Percentiles rank a stretch among this genome's conserved stretches.
phyloP scores from a whole-genome alignment of 2,888 invertebrate genomes.

The Heliconius aoede region DNA sequence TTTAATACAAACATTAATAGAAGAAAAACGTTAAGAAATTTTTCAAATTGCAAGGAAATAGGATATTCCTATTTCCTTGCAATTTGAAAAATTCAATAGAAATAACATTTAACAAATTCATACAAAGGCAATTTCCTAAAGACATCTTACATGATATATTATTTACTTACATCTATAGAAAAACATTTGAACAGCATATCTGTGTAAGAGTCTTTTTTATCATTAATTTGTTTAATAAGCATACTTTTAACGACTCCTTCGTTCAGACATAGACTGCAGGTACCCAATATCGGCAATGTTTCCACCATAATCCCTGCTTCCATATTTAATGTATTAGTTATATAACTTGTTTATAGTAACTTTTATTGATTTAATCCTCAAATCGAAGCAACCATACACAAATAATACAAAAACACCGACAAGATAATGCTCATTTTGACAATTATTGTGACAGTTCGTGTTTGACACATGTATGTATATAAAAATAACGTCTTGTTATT shows the following conservation, averaged over 20 bases:
- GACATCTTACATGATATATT: not conserved
- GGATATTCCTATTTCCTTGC: not conserved
- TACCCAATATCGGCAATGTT: conserved; percentile 67
- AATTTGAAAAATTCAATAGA: not conserved
- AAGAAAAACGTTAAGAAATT: not conserved
- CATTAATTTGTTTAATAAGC: conserved; percentile 60
- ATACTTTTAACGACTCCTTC: conserved; percentile 75
- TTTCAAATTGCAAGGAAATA: too few species aligned
- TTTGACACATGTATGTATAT: conserved; percentile 16
- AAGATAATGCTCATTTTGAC: conserved; percentile 19
- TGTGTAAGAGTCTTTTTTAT: conserved; percentile 61
- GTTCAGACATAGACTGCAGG: conserved; percentile 73
- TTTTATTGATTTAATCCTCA: conserved; percentile 20
- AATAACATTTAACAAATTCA: not conserved
- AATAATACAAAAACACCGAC: conserved; percentile 29
- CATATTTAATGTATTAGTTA: conserved; percentile 41
- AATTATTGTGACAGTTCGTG: conserved; percentile 16
- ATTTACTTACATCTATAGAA: conserved; percentile 72
- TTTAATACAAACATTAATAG: not conserved
- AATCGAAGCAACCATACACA: conserved; percentile 10
- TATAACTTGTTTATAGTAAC: conserved; percentile 2
- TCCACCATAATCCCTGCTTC: conserved; percentile 70
- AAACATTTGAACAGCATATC: conserved; percentile 74
- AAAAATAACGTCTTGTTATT: conserved; percentile 16
- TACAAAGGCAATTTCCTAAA: not conserved